Evolutionary conservation across 35 echinoderm and acorn worm genomes (phyloP).

Genomic region (Stichopus chloronotus): DNA sequence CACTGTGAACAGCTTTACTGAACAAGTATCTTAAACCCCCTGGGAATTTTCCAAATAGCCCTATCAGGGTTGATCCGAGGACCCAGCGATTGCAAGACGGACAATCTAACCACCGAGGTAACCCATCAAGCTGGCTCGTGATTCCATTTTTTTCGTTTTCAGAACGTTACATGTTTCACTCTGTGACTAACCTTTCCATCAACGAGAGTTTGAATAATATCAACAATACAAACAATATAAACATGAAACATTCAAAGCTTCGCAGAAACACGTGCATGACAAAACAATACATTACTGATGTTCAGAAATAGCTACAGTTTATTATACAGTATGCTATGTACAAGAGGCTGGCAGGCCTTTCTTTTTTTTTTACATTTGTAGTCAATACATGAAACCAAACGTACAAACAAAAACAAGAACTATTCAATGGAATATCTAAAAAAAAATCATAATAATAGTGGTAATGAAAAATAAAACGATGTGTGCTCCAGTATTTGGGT

Average conservation of each 20-base stretch:
- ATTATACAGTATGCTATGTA: slow-evolving; percentile 44
- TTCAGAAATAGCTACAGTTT: slow-evolving; percentile 40
- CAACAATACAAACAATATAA: background rate
- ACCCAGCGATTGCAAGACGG: too few relatives aligned
- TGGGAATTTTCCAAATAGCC: too few relatives aligned
- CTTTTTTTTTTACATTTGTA: slow-evolving; percentile 33
- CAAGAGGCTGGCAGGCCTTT: slow-evolving; percentile 21
- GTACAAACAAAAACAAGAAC: slow-evolving; percentile 16
- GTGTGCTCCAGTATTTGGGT: background rate
- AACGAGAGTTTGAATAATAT: too few relatives aligned
- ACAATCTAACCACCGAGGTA: too few relatives aligned
- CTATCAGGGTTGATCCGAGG: too few relatives aligned
- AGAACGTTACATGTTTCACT: too few relatives aligned
- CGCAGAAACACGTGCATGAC: background rate
- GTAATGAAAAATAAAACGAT: background rate
- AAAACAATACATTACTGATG: background rate
- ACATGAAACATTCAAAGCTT: background rate
- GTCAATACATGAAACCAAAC: slow-evolving; percentile 28
- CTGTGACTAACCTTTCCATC: too few relatives aligned
- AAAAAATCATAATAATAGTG: background rate
- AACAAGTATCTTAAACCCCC: too few relatives aligned
- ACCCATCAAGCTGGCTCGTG: too few relatives aligned
- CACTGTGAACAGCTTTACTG: too few relatives aligned
- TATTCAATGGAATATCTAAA: slow-evolving; percentile 38
- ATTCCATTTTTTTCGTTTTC: too few relatives aligned